Percentiles rank a stretch among this genome's conserved stretches.
Conservation (phyloP, 2,888 invertebrate genomes). For the Diplolepis rosae region DNA sequence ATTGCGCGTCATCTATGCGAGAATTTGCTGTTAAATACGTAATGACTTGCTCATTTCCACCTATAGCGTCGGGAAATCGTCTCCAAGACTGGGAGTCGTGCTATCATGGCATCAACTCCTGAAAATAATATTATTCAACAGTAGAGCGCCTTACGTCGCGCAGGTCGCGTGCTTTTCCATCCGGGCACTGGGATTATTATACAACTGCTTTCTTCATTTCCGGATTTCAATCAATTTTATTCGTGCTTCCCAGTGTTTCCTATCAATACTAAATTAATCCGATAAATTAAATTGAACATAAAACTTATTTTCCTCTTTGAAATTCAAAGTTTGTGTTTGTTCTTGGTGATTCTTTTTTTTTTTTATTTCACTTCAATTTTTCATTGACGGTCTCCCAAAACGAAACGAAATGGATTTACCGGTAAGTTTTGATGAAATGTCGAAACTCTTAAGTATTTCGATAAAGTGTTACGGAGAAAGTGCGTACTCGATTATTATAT, state of each 20-base stretch:
- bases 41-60: slow-evolving; percentile 46
- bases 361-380: not conserved
- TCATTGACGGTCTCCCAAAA: not conserved
- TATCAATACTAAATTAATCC: not conserved
- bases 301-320: not conserved
- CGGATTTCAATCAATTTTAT: not conserved
- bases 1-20: slow-evolving; percentile 40
- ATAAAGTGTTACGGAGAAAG: not conserved
- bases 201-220: not conserved
- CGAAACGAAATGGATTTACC: slow-evolving; percentile 8
- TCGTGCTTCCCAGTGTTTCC: not conserved
- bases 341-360: not conserved
- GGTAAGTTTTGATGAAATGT: not conserved
- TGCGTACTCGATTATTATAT: not conserved
- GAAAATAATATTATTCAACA: not conserved
- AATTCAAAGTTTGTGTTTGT: not conserved
- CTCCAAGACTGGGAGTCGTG: not conserved
- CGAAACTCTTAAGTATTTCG: too few relatives aligned
- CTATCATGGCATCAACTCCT: not conserved
- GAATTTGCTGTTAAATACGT: slow-evolving; percentile 35
- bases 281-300: not conserved
- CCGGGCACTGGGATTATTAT: not conserved
- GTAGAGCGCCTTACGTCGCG: slow-evolving; percentile 19
- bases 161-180: not conserved
- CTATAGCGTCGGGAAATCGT: not conserved